Evolutionary conservation across 2,888 invertebrate genomes (phyloP), one percentile per base, ranked within the genome.

Genomic region (Hypercompe scribonia): DNA sequence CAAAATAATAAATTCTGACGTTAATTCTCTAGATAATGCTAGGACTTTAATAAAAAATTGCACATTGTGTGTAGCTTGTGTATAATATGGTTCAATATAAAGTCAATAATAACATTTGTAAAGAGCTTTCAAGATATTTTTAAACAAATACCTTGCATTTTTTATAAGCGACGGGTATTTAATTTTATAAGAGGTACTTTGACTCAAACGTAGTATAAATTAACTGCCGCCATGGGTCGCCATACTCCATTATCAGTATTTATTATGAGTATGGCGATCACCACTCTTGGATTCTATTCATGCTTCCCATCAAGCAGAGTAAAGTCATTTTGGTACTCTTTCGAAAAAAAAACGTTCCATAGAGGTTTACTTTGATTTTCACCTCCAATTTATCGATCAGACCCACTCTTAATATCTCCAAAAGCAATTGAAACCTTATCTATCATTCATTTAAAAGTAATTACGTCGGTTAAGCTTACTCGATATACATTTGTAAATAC

Each of bases 401-500:
- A 8, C 28, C 54, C 11, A n/a, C n/a, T 28, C 63, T 21, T 24
- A 50, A 67, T 24, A 33, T 0, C 33, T 10, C 2, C 18, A 34
- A 24, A 21, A 31, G 54, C 24, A 67, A 50, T 46, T 4, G 11
- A 46, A 46, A 24, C 24, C 42, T 66, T 28, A 34, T n/a, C 24
- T 28, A 58, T 24, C 24, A 50, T 39, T 36, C n/a, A 36, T 65
- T 70, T 28, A 36, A 42, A 71, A 42, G 24, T 71, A 71, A 66
- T 66, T 71, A 71, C 42, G 18, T 24, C 65, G 70, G 64, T 46
- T 70, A 64, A 76, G 75, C 64, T 73, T 67, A 31, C 58, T 50
- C 46, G 65, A 73, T 76, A 73, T 73, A 61, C 72, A 76, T 74
- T 73, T 21, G 70, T 76, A 65, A 73, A 74, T 69, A 72, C 66